Conservation (phyloP, 2,797 vertebrate genomes). For the Gymnocypris eckloni region DNA sequence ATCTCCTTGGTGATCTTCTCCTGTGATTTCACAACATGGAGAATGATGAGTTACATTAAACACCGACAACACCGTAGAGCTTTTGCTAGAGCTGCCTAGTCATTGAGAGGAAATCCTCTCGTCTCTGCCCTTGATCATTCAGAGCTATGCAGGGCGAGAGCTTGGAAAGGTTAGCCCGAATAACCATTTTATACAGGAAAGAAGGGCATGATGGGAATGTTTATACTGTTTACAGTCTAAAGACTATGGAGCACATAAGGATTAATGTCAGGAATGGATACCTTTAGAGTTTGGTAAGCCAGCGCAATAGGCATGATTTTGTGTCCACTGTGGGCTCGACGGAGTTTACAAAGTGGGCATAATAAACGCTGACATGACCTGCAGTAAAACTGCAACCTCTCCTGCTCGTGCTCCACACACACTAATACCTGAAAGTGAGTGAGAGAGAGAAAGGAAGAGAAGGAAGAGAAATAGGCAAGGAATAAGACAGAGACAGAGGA, state of each 20-base stretch:
- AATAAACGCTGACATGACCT: constrained; percentile 90
- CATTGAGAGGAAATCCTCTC: constrained; percentile 3
- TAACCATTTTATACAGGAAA: constrained; percentile 23
- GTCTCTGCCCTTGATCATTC: background rate
- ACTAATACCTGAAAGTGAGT: constrained; percentile 84
- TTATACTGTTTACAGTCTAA: background rate
- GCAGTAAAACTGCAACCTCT: constrained; percentile 93
- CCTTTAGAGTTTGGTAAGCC: constrained; percentile 95
- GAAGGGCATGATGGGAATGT: background rate
- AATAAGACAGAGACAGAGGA: background rate
- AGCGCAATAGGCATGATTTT: constrained; percentile 91
- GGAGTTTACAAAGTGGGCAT: constrained; percentile 91
- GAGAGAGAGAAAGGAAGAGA: background rate
- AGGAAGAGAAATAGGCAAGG: background rate
- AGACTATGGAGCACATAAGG: background rate
- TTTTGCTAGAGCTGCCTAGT: background rate
- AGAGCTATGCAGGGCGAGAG: background rate
- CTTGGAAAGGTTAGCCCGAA: constrained; percentile 1
- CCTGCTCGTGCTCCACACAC: constrained; percentile 93
- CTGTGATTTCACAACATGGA: constrained; percentile 71
- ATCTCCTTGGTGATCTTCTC: constrained; percentile 93
- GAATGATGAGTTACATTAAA: background rate
- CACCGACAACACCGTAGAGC: background rate
- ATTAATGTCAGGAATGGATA: constrained; percentile 56
- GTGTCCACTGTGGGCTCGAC: constrained; percentile 90